A percentile compares a stretch with the other conserved stretches of the same genome.
Conservation (phyloP, 2,888 invertebrate species). For the Cataglyphis cursor region DNA sequence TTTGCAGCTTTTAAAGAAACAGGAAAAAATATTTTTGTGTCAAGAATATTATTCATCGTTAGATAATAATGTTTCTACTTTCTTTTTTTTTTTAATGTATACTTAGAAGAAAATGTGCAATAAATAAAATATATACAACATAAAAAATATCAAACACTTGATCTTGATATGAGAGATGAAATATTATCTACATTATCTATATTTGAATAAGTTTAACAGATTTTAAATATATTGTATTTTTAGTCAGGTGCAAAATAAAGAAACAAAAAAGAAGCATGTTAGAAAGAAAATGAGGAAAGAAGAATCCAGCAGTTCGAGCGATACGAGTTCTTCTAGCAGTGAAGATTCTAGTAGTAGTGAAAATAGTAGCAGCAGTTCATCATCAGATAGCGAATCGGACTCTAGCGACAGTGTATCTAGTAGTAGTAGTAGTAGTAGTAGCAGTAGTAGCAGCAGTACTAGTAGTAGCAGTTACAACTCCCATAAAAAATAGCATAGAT, state of each 20-base stretch:
- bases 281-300: constrained; percentile 75
- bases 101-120: constrained; percentile 11
- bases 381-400: constrained; percentile 82
- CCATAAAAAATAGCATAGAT: constrained; percentile 41
- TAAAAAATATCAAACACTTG: background rate
- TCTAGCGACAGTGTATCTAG: constrained; percentile 81
- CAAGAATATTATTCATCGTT: background rate
- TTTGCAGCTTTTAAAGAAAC: background rate
- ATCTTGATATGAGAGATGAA: background rate
- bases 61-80: background rate
- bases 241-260: constrained; percentile 73
- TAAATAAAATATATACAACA: background rate
- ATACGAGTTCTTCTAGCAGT: constrained; percentile 74
- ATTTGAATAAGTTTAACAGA: background rate
- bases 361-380: constrained; percentile 78
- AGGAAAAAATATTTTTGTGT: background rate
- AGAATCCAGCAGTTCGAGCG: constrained; percentile 75
- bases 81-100: background rate
- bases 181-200: background rate
- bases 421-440: constrained; percentile 77
- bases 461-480: constrained; percentile 72
- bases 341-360: constrained; percentile 72
- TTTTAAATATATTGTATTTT: constrained; percentile 29
- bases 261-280: constrained; percentile 60
- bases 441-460: constrained; percentile 63